Evolutionary conservation across 2,113 vertebrate species (phyloP), one percentile per base, ranked within the genome.

Genomic region (Girardinichthys multiradiatus): DNA sequence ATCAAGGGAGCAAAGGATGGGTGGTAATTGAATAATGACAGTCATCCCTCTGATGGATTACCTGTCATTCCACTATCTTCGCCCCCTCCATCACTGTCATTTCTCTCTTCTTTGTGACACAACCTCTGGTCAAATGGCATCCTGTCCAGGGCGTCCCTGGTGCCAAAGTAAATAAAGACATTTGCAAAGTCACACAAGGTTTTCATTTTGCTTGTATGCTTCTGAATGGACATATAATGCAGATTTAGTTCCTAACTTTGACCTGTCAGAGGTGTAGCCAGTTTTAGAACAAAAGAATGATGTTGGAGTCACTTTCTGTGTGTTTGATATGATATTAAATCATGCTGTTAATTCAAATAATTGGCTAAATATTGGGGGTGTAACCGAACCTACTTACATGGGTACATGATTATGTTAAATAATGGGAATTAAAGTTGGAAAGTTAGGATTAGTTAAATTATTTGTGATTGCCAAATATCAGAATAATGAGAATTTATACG

Each of bases 21-120:
- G 75, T 90, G 89, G 80, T 92, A 93, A 92, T 92, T 92, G 92
- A 94, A 91, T 92, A 94, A 93, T 92, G 92, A 94, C 85, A 93
- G 82, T 85, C 81, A 84, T 39, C 77, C 70, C 59, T 80, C 76
- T 94, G 93, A 94, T 90, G 89, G 89, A 94, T 93, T 84, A 89
- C 85, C 91, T 91, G 93, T 91, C 93, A 93, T 80, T 90, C 81
- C 39, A 24, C 64, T 27, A 74, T 70, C 70, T 80, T 76, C 69
- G 70, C 76, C 68, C 70, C 72, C 88, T 93, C 89, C 70, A 90
- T 94, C 91, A 92, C 76, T 94, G 93, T 94, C 90, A 82, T 57
- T 60, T 66, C 65, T 31, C 67, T 67, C 65, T 76, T 76, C 84
- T 76, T 66, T 26, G 68, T 45, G 80, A 66, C 68, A n/a, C 85